Base-by-base conservation (phyloP, 1,140 invertebrate genomes). In the Aphidius gifuensis region DNA sequence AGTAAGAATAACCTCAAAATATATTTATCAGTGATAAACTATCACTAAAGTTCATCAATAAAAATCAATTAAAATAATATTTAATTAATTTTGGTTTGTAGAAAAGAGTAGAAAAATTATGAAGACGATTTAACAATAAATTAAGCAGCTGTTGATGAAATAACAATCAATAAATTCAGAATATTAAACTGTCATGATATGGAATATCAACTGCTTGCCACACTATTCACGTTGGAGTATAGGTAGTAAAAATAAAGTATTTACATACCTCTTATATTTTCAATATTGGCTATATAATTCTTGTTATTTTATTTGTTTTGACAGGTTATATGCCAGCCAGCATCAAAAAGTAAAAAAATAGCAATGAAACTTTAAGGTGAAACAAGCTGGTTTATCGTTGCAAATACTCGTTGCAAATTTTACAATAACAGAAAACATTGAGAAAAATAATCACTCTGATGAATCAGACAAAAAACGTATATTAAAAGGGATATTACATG, bases 391-490 rank as follows among this genome's bases (percentile, higher is more conserved):
- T 5, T 55, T 0, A 5, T n/a, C n/a, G n/a, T n/a, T n/a, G n/a
- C n/a, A n/a, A 61, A 21, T 69, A 6, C 66, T 75, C 21, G 77
- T 72, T 38, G 60, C 71, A 53, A 40, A 71, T 58, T 51, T 68
- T 9, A 50, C 64, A 8, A 53, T 76, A n/a, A 69, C 70, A 39
- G 53, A 65, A 42, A 58, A 67, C 21, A 61, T 69, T 6, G 39
- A 63, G n/a, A 51, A 43, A n/a, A 54, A 64, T 49, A 56, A 48
- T 6, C 47, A 3, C 32, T 53, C 46, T 46, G 62, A 66, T 11
- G 60, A 70, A 21, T 71, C 69, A n/a, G 48, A 73, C n/a, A 74
- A 72, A 45, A 62, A 62, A 3, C 62, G 64, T 16, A 59, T 76
- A 2, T 38, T 78, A 11, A 60, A 71, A 39, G 75, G 73, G 74